Conservation (phyloP, 2,797 vertebrate species). For the Trichosurus vulpecula region DNA sequence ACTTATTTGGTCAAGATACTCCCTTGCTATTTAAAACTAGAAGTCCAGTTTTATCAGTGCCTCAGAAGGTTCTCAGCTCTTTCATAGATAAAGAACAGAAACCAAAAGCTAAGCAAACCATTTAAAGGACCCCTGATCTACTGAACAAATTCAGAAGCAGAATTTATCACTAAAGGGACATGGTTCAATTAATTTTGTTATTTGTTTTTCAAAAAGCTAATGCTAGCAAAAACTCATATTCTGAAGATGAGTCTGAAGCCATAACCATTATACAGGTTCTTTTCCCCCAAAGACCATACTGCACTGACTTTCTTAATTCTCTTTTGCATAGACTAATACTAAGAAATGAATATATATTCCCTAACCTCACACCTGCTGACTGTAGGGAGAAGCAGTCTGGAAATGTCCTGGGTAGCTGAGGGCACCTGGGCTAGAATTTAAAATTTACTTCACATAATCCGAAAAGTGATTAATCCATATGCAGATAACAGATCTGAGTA, state of each 20-base stretch:
- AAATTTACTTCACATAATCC: constrained; percentile 15
- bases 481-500: not conserved
- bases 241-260: not conserved
- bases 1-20: not conserved
- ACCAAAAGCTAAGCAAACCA: not conserved
- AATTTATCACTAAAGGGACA: not conserved
- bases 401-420: constrained; percentile 9
- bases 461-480: constrained; percentile 13
- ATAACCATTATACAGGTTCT: not conserved
- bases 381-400: not conserved
- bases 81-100: not conserved
- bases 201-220: not conserved
- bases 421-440: constrained; percentile 11
- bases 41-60: not conserved
- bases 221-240: not conserved
- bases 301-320: constrained; percentile 9
- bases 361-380: constrained; percentile 6
- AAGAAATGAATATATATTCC: constrained; percentile 4
- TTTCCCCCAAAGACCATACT: constrained; percentile 1
- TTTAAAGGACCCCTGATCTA: not conserved
- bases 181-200: not conserved
- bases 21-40: not conserved
- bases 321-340: constrained; percentile 26
- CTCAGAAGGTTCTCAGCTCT: not conserved
- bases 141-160: not conserved